These are phyloP conservation scores for Celastrina argiolus DNA, from an alignment of 2,888 invertebrate genomes.

Conservation along the genomic window DNA sequence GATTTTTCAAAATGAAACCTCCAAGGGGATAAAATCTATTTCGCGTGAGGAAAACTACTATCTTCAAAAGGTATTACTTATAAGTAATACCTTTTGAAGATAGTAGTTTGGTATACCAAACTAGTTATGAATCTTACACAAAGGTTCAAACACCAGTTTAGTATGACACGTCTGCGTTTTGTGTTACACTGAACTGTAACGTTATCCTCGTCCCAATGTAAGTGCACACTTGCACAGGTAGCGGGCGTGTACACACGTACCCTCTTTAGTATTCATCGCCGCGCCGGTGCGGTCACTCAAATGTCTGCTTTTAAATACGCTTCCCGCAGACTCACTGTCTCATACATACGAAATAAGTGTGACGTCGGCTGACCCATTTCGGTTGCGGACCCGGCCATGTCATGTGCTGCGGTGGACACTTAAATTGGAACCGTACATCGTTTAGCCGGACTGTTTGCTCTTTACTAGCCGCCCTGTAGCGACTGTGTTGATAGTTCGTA, in stretches of 20 bases:
- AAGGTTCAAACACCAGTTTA: not conserved
- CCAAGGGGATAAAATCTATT: too few species aligned
- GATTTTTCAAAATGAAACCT: too few species aligned
- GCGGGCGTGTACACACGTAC: constrained; percentile 12
- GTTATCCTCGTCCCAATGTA: not conserved
- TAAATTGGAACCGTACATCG: constrained; percentile 28
- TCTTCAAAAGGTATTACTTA: too few species aligned
- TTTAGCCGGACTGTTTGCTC: constrained; percentile 27
- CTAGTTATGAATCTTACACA: too few species aligned
- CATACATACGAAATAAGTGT: constrained; percentile 66
- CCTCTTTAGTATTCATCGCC: constrained; percentile 48
- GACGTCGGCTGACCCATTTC: constrained; percentile 44
- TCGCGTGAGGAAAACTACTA: too few species aligned
- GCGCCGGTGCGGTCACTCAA: constrained; percentile 55
- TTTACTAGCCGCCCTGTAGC: constrained; percentile 23
- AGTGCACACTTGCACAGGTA: too few species aligned
- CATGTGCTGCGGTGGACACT: constrained; percentile 31
- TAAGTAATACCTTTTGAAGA: too few species aligned
- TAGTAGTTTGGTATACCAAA: too few species aligned
- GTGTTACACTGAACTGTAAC: not conserved
- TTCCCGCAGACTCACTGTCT: constrained; percentile 49
- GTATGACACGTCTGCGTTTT: not conserved
- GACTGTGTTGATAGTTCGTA: constrained; percentile 17
- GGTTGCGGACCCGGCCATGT: constrained; percentile 32
- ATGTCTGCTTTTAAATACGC: constrained; percentile 60